Evolutionary conservation across 2,888 invertebrate genomes (phyloP), one percentile per base, ranked within the genome.

Genomic region (Andrena haemorrhoa): DNA sequence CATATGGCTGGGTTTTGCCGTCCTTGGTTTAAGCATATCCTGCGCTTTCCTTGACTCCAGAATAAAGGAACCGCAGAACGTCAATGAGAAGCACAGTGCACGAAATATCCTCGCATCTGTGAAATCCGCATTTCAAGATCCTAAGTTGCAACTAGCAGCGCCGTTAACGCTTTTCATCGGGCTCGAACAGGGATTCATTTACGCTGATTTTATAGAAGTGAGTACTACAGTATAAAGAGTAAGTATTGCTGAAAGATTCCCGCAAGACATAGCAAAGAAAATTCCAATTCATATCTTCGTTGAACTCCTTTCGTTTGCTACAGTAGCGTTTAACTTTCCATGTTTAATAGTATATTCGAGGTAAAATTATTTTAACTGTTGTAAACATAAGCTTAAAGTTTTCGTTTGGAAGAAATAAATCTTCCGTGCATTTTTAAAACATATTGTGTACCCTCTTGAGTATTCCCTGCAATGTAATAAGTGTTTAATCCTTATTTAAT

Each of bases 151-250:
- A 87, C 95, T 97, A 51, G 96, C 96, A 1, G 96, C 96, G 0
- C 97, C 97, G 0, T 95, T 97, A 94, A 97, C 97, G 3, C 95
- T 97, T 58, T 98, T 97, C 90, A 97, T 97, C 84, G 97, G 97
- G 81, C 95, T 97, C 78, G 97, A 97, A 93, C 97, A 97, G 94
- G 97, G 97, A 86, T 97, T 97, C 93, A 97, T 98, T 94, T 96
- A 97, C 92, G 96, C 97, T 8, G 97, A 97, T 91, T 97, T 97
- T 93, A 96, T 97, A 92, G 96, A 97, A 95, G 97, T 97, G 91
- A 92, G 77, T 65, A 23, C 6, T 1, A 51, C 4, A 10, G 7
- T n/a, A 8, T 8, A 20, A 41, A 47, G 16, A 49, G 12, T 41
- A 41, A 41, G 4, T 12, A 41, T 41, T 12, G 41, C 41, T 12